These are phyloP conservation scores for Epinephelus malabaricus DNA, from an alignment of 2,797 vertebrate genomes.

Conservation along the genomic window DNA sequence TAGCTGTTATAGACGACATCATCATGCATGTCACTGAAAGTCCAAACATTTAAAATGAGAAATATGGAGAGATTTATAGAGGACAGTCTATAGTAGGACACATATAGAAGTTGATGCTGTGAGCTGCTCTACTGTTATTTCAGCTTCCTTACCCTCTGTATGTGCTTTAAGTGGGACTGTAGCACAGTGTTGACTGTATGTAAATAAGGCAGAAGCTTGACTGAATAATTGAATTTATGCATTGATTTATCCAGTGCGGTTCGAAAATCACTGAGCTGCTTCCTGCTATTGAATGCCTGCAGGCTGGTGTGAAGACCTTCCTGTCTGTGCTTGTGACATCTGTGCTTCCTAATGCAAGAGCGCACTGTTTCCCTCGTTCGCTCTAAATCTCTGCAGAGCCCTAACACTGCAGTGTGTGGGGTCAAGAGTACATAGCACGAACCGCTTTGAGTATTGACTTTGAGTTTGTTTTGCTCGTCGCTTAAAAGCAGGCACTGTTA, in stretches of 20 bases:
- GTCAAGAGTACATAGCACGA: neutral
- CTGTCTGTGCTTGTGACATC: slow-evolving; percentile 34
- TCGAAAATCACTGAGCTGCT: slow-evolving; percentile 47
- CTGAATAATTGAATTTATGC: slow-evolving; percentile 49
- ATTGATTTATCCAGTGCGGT: slow-evolving; percentile 56
- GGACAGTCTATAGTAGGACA: neutral
- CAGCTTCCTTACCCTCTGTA: neutral
- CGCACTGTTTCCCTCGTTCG: neutral
- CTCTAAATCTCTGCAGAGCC: neutral
- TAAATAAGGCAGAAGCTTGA: slow-evolving; percentile 11
- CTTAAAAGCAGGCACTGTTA: neutral
- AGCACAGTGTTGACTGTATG: neutral
- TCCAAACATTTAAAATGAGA: neutral
- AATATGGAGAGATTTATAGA: neutral
- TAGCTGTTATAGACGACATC: too few species aligned
- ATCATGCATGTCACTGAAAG: neutral
- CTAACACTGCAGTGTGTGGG: neutral
- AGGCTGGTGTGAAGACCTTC: slow-evolving; percentile 28
- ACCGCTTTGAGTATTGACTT: neutral
- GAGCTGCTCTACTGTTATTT: slow-evolving; percentile 7
- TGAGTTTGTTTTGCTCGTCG: neutral
- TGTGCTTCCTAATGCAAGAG: slow-evolving; percentile 14
- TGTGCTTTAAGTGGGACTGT: neutral
- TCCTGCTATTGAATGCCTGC: slow-evolving; percentile 58
- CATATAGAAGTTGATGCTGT: neutral